Base-by-base conservation (phyloP, 1,140 invertebrate species). In the Rhizoglyphus robini region DNA sequence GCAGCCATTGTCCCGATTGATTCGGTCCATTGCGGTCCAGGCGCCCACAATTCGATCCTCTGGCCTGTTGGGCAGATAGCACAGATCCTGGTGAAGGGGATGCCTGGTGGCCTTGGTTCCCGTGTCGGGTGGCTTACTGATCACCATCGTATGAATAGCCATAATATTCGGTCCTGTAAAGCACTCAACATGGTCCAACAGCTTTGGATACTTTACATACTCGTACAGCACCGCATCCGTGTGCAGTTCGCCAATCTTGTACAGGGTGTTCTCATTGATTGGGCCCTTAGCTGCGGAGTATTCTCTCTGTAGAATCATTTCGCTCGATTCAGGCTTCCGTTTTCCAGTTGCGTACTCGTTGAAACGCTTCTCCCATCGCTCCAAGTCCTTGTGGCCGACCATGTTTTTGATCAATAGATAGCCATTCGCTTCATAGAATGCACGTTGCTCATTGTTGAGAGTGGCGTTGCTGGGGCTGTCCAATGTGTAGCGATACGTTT, bases 41-140 rank as follows among this genome's bases (percentile, higher is more conserved):
- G 86, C 76, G 63, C 86, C 89, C 0, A 90, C 84, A 68, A 95
- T 88, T 68, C 77, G 75, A 65, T 88, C 79, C 0, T 83, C 83
- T 0, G 87, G 87, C 48, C 90, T 79, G 73, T 90, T 88, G 11
- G 89, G 88, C 75, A 94, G 93, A 74, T 92, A 94, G 71, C 88
- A 84, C 20, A 91, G 75, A 73, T 91, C 88, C 81, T 90, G 83
- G 76, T 90, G 88, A 41, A 88, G 77, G 4, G 64, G 64, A 41
- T 65, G 57, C 23, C 57, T 5, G 59, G 23, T 20, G 15, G 38
- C 63, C 23, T 20, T 51, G 15, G 75, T 78, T 66, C 83, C 82
- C 34, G 81, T 75, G 75, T 91, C 88, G 3, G 89, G 89, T 4
- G 90, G 89, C 73, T 94, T 94, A 70, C 91, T 91, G 66, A 94